phyloP scores from a whole-genome alignment of 2,797 vertebrate genomes.

The Crax fasciolata region DNA sequence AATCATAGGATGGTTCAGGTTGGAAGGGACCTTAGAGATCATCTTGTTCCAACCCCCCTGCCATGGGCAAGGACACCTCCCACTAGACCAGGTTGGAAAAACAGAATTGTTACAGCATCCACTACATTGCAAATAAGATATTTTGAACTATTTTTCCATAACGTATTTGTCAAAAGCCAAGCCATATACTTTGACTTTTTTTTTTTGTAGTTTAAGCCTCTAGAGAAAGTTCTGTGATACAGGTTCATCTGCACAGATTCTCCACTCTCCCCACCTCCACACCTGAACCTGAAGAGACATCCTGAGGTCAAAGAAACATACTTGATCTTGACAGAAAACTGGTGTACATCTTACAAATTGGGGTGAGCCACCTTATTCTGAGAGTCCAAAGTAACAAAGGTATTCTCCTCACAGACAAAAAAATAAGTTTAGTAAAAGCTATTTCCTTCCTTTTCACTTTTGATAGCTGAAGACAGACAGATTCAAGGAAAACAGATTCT shows the following conservation, averaged over 20 bases:
- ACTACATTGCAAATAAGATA: neutral
- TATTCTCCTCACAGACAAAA: neutral
- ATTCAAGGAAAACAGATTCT: neutral
- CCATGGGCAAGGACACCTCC: too few relatives aligned
- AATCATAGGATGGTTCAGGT: too few relatives aligned
- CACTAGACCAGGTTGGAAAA: neutral
- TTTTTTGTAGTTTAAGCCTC: neutral
- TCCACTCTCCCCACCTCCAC: neutral
- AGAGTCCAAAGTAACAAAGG: neutral
- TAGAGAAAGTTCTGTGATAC: neutral
- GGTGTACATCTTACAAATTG: neutral
- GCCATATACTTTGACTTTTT: neutral
- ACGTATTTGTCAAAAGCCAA: neutral
- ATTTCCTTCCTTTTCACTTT: neutral
- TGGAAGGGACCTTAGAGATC: too few relatives aligned
- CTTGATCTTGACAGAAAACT: neutral
- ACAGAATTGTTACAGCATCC: neutral
- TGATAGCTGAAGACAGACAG: neutral
- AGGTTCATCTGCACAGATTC: neutral
- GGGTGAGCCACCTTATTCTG: neutral
- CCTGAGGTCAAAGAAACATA: fast-evolving
- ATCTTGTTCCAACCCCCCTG: too few relatives aligned
- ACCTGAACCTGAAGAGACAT: neutral
- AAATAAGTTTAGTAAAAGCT: neutral
- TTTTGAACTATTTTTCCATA: neutral